These are phyloP conservation scores for Acanthoscelides obtectus DNA, from an alignment of 2,888 invertebrate genomes.

Conservation along the genomic window DNA sequence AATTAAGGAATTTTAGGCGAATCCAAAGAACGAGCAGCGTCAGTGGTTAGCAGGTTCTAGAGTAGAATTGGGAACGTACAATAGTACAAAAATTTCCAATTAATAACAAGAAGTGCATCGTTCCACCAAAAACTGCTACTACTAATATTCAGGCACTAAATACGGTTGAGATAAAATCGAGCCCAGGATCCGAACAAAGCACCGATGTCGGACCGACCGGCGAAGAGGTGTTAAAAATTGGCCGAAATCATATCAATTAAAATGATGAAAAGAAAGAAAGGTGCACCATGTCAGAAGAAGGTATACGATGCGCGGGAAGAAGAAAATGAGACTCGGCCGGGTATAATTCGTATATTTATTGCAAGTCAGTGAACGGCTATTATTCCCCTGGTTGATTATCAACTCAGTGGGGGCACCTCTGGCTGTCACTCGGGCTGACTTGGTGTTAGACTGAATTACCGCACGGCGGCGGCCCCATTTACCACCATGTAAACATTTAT, in stretches of 20 bases:
- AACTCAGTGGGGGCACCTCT: slow-evolving; percentile 14
- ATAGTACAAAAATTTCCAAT: no score
- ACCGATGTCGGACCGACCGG: neutral
- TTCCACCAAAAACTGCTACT: no score
- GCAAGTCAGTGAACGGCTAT: slow-evolving; percentile 20
- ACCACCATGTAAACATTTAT: slow-evolving; percentile 12
- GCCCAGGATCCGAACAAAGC: neutral
- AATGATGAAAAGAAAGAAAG: slow-evolving; percentile 1
- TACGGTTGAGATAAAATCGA: neutral
- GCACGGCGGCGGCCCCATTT: slow-evolving; percentile 12
- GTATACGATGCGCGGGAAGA: neutral
- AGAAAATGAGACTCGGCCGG: neutral
- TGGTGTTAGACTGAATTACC: slow-evolving; percentile 20
- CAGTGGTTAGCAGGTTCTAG: no score
- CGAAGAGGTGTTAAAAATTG: neutral
- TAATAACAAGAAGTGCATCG: no score
- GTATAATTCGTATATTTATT: slow-evolving; percentile 3
- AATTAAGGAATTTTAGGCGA: no score
- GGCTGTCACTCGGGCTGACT: slow-evolving; percentile 19
- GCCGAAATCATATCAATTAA: slow-evolving; percentile 4
- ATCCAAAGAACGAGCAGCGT: no score
- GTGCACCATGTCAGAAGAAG: neutral
- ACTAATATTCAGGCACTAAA: neutral
- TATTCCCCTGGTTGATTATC: slow-evolving; percentile 16
- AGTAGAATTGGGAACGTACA: no score